Evolutionary conservation across 1,140 invertebrate species (phyloP), one percentile per base, ranked within the genome.

Genomic region (Akabosia matsudoensis): DNA sequence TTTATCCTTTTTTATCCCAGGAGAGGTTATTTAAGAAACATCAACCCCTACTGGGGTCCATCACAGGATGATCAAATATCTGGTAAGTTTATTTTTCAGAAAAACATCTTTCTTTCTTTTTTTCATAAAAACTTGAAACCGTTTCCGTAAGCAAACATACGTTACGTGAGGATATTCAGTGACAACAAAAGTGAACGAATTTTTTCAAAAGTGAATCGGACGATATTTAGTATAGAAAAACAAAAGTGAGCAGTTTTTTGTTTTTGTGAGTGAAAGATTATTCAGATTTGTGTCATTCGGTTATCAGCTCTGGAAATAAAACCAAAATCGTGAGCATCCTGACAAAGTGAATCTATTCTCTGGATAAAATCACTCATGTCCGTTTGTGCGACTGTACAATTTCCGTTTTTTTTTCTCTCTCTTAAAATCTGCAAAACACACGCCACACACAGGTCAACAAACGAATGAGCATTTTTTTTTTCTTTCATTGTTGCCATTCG

Each of bases 51-150:
- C 33, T 75, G 79, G 79, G 76, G 70, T 73, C 34, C 34, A 70
- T 33, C 34, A 73, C 74, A 71, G 34, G 33, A 80, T 76, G 74
- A 80, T 80, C 37, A 80, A 80, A 72, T 80, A 80, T 78, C 64
- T 78, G 79, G 79, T 80, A 80, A 80, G 79, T 56, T 30, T 67
- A 16, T 7, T 30, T 67, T 30, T 67, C 61, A 13, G 13, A 13
- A 16, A 14, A 16, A 45, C 71, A 73, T 10, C 30, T 31, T 26
- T 31, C 26, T n/a, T 37, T 72, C 18, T 72, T 72, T 37, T 16
- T 10, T 28, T 33, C 33, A 30, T 16, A 31, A 3, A 72, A 34
- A 72, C 10, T 72, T 72, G 16, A 2, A 14, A 34, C 18, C 2
- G 2, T 13, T 37, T 72, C 73, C 56, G 30, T 54, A 56, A 33